These are phyloP conservation scores for Cheumatopsyche charites DNA, from an alignment of 1,140 invertebrate genomes.

Conservation along the genomic window DNA sequence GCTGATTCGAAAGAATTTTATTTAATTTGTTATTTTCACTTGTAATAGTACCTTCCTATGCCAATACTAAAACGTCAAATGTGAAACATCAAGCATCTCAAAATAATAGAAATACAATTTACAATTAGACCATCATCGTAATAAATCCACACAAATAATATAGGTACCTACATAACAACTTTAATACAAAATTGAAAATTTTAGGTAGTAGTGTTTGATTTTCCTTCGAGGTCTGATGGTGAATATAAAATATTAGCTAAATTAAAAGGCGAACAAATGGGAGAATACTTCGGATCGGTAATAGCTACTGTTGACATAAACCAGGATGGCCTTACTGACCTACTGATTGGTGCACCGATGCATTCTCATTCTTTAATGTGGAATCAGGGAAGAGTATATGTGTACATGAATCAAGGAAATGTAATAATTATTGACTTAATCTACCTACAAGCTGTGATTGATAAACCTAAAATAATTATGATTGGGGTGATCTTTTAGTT, in stretches of 20 bases:
- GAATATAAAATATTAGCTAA: constrained; percentile 51
- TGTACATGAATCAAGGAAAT: constrained; percentile 62
- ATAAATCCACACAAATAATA: too few relatives aligned
- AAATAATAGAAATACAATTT: too few relatives aligned
- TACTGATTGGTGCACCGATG: constrained; percentile 82
- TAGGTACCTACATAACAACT: too few relatives aligned
- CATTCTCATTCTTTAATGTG: constrained; percentile 60
- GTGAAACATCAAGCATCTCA: too few relatives aligned
- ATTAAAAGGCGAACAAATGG: constrained; percentile 67
- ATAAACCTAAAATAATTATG: too few relatives aligned
- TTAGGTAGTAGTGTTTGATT: constrained; percentile 56
- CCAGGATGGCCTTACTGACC: constrained; percentile 71
- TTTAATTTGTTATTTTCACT: too few relatives aligned
- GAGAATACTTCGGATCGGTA: constrained; percentile 79
- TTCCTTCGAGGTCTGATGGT: constrained; percentile 49
- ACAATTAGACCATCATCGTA: too few relatives aligned
- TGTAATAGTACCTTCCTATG: too few relatives aligned
- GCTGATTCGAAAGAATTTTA: too few relatives aligned
- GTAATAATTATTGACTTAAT: too few relatives aligned
- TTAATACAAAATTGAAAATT: neutral
- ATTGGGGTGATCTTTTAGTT: constrained; percentile 21
- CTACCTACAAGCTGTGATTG: too few relatives aligned
- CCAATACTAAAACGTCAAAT: too few relatives aligned
- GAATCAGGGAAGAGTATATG: constrained; percentile 67
- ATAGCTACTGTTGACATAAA: constrained; percentile 74